Conservation (phyloP, 2,113 vertebrate species). For the Nycticebus coucang region DNA sequence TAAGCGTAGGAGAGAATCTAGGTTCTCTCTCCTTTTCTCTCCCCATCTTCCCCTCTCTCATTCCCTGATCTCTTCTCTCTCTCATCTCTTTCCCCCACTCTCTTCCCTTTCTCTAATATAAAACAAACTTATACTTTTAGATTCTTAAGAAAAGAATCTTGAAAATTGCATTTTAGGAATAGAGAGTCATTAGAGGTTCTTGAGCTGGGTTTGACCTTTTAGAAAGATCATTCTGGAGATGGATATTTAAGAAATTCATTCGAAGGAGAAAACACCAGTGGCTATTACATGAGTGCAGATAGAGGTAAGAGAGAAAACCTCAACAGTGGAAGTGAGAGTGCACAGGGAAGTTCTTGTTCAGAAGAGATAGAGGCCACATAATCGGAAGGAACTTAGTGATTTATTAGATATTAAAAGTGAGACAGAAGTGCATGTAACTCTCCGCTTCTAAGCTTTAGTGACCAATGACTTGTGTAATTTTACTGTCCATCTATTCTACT, state of each 20-base stretch:
- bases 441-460: neutral
- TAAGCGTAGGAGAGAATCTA: neutral
- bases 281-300: neutral
- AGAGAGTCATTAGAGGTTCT: neutral
- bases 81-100: too few species aligned
- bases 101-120: too few species aligned
- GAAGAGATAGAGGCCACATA: neutral
- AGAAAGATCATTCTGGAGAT: neutral
- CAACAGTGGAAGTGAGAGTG: neutral
- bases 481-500: neutral
- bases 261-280: neutral
- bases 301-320: neutral
- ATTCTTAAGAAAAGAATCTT: neutral
- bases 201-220: neutral
- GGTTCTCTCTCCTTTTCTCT: too few species aligned
- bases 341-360: neutral
- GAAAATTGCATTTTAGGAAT: neutral
- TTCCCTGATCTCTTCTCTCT: too few species aligned
- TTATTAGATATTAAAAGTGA: neutral
- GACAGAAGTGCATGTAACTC: neutral
- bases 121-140: too few species aligned
- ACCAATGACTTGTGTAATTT: neutral
- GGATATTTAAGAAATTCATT: neutral
- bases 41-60: too few species aligned
- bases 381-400: neutral